Conservation (phyloP, 2,888 invertebrate species). For the Homarus gammarus region DNA sequence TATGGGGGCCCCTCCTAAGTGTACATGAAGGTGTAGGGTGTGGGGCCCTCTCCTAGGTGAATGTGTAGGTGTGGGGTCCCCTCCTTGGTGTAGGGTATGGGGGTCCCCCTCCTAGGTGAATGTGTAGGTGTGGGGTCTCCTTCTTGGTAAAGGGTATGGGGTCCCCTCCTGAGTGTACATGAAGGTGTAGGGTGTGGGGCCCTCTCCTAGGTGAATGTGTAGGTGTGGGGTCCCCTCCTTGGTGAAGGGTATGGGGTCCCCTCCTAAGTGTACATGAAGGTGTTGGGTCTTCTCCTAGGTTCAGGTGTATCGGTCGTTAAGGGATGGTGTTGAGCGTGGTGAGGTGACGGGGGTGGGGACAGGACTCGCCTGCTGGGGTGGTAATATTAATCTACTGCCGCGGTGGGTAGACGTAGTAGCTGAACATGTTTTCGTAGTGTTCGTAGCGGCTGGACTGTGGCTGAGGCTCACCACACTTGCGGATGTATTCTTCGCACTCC, state of each 20-base stretch:
- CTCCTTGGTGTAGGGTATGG: too few relatives aligned
- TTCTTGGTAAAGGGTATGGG: too few relatives aligned
- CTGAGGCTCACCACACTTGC: conserved; percentile 69
- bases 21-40: background rate
- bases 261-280: too few relatives aligned
- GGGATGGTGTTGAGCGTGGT: too few relatives aligned
- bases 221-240: background rate
- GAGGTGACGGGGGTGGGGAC: too few relatives aligned
- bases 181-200: background rate
- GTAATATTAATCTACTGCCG: conserved; percentile 33
- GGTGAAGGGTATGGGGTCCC: too few relatives aligned
- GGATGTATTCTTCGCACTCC: conserved; percentile 74
- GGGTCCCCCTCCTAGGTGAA: background rate
- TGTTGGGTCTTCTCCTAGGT: too few relatives aligned
- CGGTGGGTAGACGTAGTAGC: conserved; percentile 64
- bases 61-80: background rate
- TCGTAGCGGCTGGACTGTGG: conserved; percentile 53
- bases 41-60: too few relatives aligned
- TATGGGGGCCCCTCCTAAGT: too few relatives aligned
- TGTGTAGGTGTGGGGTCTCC: background rate
- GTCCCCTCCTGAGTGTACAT: too few relatives aligned
- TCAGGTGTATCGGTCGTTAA: background rate
- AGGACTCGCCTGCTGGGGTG: background rate
- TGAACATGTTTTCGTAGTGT: conserved; percentile 70
- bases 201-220: background rate